Base-by-base conservation (phyloP, 1,140 invertebrate species). In the Berghia stephanieae region DNA sequence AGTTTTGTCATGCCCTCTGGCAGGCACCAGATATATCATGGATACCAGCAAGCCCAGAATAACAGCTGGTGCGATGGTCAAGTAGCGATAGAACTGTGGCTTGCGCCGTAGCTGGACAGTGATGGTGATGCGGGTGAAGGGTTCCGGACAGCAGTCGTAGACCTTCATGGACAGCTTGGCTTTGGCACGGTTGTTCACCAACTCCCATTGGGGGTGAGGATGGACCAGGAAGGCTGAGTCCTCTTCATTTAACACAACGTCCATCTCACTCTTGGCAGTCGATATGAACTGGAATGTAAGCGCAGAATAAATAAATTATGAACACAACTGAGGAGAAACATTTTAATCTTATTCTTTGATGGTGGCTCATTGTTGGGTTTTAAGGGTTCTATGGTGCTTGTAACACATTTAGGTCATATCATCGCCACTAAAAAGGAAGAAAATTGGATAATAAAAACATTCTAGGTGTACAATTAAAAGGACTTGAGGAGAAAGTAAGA, bases 51-150 rank as follows among this genome's bases (percentile, higher is more conserved):
- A 44, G 0, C 77, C 78, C 36, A 80, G 36, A 16, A 82, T 49
- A 24, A 77, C 75, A 13, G 79, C 77, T 1, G 81, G 81, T 27
- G 69, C 76, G 24, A 78, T 31, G 3, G 78, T 77, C 24, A 79
- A 72, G 57, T 78, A 79, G 31, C 72, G 63, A 36, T 81, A 83
- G 67, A 83, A 83, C 43, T 73, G 68, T 18, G 79, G 71, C 31
- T 78, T 57, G 42, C 82, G 60, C 8, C 38, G 31, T 63, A 83
- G 75, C 21, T 67, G 21, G n/a, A 79, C 66, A 13, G 46, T 75
- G 38, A 83, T 69, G 3, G 78, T 78, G 24, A 91, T 85, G 77
- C 91, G 90, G 3, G 90, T 89, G 82, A 90, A 92, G 8, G 89
- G 88, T 72, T 91, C 91, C 16, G 80, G 77, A 80, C 90, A 84